Evolutionary conservation across 2,888 invertebrate genomes (phyloP).

Genomic region (Chrysodeixis includens): DNA sequence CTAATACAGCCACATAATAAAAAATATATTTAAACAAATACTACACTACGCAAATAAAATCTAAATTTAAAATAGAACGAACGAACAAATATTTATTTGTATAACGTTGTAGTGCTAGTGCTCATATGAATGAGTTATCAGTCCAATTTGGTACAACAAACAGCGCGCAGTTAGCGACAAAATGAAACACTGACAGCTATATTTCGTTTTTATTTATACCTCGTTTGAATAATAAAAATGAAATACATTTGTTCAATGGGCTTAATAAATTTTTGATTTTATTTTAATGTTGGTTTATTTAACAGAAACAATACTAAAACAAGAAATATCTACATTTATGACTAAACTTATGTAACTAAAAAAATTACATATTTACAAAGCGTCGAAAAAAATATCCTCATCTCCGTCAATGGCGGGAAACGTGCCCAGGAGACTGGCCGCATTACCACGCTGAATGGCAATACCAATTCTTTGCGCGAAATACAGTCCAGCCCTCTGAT

Average conservation of each 20-base stretch:
- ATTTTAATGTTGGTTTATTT: neutral
- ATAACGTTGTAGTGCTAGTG: neutral
- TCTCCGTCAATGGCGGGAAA: too few relatives aligned
- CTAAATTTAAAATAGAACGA: neutral
- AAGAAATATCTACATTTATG: neutral
- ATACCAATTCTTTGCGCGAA: too few relatives aligned
- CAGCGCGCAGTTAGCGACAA: conserved; percentile 37
- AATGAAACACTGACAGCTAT: conserved; percentile 34
- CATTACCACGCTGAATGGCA: too few relatives aligned
- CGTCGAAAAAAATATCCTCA: too few relatives aligned
- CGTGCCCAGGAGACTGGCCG: too few relatives aligned
- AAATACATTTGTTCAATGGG: conserved; percentile 6
- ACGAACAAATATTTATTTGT: conserved; percentile 5
- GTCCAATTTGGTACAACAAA: conserved; percentile 54
- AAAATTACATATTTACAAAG: too few relatives aligned
- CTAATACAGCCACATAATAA: neutral
- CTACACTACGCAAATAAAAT: neutral
- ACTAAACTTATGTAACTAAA: too few relatives aligned
- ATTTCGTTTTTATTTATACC: conserved; percentile 46
- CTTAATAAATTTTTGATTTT: neutral
- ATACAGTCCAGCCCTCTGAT: too few relatives aligned
- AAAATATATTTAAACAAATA: neutral
- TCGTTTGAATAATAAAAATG: conserved; percentile 33
- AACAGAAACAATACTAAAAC: too few relatives aligned
- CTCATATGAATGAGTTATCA: conserved; percentile 49